A percentile compares a stretch with the other conserved stretches of the same genome.
Conservation (phyloP, 2,113 vertebrate species). For the Zingel zingel region DNA sequence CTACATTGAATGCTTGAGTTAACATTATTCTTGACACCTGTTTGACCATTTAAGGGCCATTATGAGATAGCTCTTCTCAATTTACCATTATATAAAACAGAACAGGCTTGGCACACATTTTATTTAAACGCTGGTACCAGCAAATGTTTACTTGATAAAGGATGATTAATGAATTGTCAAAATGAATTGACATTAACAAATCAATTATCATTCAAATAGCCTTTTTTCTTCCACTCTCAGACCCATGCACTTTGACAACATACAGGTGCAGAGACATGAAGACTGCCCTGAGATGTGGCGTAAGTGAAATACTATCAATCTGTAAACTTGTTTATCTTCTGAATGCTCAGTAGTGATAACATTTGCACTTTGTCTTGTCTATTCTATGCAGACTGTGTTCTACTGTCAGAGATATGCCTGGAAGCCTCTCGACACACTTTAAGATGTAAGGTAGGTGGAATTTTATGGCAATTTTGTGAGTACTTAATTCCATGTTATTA, state of each 20-base stretch:
- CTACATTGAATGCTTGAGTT: background rate
- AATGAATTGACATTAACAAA: background rate
- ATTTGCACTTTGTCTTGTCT: background rate
- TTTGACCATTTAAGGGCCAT: background rate
- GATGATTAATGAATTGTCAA: background rate
- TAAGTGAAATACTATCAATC: slow-evolving; percentile 68
- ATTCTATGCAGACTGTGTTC: slow-evolving; percentile 71
- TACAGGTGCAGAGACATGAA: slow-evolving; percentile 84
- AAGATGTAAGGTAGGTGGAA: slow-evolving; percentile 36
- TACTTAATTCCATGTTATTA: background rate
- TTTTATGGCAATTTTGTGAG: background rate
- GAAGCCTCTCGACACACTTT: slow-evolving; percentile 55
- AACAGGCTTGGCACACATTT: background rate
- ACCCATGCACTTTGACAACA: slow-evolving; percentile 79
- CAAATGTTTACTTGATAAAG: background rate
- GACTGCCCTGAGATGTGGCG: slow-evolving; percentile 81
- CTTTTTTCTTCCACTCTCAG: slow-evolving; percentile 15
- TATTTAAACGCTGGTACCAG: background rate
- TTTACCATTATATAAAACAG: background rate
- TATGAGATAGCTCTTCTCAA: background rate
- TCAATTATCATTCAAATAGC: background rate
- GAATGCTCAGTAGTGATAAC: background rate
- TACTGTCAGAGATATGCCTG: slow-evolving; percentile 82
- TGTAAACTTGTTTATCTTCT: background rate
- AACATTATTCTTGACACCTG: background rate